Conservation (phyloP, 2,797 vertebrate species). For the Acipenser transmontanus region DNA sequence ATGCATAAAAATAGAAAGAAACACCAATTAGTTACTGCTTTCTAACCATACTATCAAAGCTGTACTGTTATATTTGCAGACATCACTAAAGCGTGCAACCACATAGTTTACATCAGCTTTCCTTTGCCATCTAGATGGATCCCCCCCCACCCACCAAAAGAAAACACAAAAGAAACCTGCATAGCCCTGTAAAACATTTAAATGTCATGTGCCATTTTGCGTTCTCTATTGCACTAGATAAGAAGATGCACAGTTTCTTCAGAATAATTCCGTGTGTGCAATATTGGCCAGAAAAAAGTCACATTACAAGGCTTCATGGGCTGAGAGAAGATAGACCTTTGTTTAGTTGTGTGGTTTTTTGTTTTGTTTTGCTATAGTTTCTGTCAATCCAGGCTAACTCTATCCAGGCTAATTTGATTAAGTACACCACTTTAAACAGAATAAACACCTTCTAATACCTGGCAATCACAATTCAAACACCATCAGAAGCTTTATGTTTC, state of each 20-base stretch:
- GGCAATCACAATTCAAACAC: conserved; percentile 1
- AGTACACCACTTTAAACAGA: conserved; percentile 37
- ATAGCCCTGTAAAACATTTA: conserved; percentile 27
- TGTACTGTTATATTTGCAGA: conserved; percentile 11
- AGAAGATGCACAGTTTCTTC: conserved; percentile 23
- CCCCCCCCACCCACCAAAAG: not conserved
- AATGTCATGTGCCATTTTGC: conserved; percentile 41
- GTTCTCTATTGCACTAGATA: conserved; percentile 56
- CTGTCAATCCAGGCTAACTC: too few relatives aligned
- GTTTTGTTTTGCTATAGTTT: conserved; percentile 24
- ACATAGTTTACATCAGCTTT: not conserved
- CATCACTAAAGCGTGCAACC: conserved; percentile 8
- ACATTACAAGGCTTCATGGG: conserved; percentile 17
- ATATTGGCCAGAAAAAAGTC: conserved; percentile 9
- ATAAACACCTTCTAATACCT: conserved; percentile 24
- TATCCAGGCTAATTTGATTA: conserved; percentile 31
- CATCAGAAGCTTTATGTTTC: conserved; percentile 15
- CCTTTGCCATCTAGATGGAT: not conserved
- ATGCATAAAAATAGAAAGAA: conserved; percentile 47
- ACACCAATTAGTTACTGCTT: conserved; percentile 21
- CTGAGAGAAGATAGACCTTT: too few relatives aligned
- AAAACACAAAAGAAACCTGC: conserved; percentile 12
- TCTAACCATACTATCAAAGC: conserved; percentile 22
- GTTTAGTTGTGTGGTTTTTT: too few relatives aligned
- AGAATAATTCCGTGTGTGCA: conserved; percentile 31